Evolutionary conservation across 2,888 invertebrate genomes (phyloP).

Genomic region (Nomada fucata): DNA sequence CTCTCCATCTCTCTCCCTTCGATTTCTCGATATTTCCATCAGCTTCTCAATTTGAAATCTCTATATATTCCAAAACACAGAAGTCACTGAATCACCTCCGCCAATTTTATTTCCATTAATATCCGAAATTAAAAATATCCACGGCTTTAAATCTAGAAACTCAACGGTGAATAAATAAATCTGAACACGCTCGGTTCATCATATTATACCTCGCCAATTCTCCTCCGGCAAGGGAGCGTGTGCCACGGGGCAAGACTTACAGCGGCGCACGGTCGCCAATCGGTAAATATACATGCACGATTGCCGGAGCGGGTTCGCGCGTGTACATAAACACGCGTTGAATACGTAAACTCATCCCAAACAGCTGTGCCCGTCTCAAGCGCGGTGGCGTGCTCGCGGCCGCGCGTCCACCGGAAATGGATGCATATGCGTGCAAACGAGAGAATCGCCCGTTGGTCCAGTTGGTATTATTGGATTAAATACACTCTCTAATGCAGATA

Average conservation of each 20-base stretch:
- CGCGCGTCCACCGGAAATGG: constrained; percentile 24
- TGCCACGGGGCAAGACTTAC: constrained; percentile 3
- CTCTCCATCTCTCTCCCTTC: too few species aligned
- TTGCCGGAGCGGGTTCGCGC: not conserved
- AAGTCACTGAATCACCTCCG: too few species aligned
- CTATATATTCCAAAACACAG: too few species aligned
- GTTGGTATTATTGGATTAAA: constrained; percentile 55
- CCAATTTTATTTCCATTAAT: not conserved
- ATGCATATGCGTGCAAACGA: constrained; percentile 53
- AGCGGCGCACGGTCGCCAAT: constrained; percentile 8
- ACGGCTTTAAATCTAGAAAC: too few species aligned
- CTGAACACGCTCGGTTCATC: not conserved
- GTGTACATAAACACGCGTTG: constrained; percentile 57
- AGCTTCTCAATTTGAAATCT: too few species aligned
- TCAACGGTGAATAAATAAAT: constrained; percentile 4
- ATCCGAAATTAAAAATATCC: not conserved
- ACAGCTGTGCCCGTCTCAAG: constrained; percentile 52
- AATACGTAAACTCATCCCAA: constrained; percentile 58
- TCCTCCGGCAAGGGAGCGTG: not conserved
- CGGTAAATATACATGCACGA: constrained; percentile 29
- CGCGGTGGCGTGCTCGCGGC: constrained; percentile 6
- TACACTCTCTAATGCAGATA: constrained; percentile 40
- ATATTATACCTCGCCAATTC: constrained; percentile 20
- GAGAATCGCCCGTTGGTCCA: constrained; percentile 50
- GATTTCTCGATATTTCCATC: too few species aligned